phyloP scores from a whole-genome alignment of 2,797 vertebrate species.

The Rachycentron canadum region DNA sequence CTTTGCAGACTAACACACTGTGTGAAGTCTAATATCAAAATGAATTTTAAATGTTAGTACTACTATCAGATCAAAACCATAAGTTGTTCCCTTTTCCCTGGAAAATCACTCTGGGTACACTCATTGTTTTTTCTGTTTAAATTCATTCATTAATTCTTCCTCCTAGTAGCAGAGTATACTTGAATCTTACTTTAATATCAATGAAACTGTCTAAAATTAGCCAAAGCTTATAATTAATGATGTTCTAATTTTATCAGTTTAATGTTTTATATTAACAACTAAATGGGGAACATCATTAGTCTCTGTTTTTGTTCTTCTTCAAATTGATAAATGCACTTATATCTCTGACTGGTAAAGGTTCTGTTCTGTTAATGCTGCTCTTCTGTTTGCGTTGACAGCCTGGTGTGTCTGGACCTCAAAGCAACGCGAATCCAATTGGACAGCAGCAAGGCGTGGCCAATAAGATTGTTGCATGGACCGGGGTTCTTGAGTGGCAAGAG shows the following conservation, averaged over 20 bases:
- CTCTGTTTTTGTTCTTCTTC: background rate
- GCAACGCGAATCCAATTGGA: constrained; percentile 70
- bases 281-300: background rate
- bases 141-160: constrained; percentile 21
- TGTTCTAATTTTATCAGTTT: constrained; percentile 5
- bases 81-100: constrained; percentile 15
- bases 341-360: background rate
- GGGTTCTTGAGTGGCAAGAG: constrained; percentile 96
- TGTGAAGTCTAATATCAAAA: constrained; percentile 63
- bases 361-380: background rate
- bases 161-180: background rate
- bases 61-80: constrained; percentile 52
- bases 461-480: constrained; percentile 93
- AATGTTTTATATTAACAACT: background rate
- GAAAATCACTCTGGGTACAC: constrained; percentile 25
- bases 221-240: background rate
- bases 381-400: constrained; percentile 64
- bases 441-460: constrained; percentile 88
- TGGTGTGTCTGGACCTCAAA: constrained; percentile 62
- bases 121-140: background rate
- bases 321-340: background rate
- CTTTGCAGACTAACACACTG: constrained; percentile 29
- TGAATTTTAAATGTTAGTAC: constrained; percentile 57
- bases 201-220: background rate
- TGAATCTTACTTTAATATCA: background rate